Evolutionary conservation across 37 sponge, comb jelly and placozoan species (phyloP).

Genomic region (Crambe crambe): DNA sequence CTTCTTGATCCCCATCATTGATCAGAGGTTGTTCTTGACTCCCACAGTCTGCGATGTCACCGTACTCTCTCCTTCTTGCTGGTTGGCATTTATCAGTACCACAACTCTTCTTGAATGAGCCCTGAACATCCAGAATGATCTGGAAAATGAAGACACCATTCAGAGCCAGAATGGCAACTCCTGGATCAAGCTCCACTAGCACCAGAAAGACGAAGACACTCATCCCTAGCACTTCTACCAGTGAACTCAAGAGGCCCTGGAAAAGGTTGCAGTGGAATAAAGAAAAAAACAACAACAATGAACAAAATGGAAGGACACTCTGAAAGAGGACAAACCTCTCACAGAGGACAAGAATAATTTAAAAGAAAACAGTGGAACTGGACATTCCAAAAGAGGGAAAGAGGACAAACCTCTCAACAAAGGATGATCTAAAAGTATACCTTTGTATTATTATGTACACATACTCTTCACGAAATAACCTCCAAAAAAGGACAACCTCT

Average conservation of each 20-base stretch:
- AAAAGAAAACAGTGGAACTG: too few species aligned
- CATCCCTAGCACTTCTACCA: conserved; percentile 47
- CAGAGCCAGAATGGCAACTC: conserved; percentile 34
- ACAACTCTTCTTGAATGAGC: not conserved
- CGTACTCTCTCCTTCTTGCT: not conserved
- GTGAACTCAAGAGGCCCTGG: conserved; percentile 34
- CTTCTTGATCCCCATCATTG: not conserved
- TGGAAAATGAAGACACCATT: conserved; percentile 49
- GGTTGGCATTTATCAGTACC: not conserved
- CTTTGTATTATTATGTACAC: too few species aligned
- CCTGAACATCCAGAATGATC: conserved; percentile 13
- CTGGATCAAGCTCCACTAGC: conserved; percentile 38
- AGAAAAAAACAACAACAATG: not conserved
- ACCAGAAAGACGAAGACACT: conserved; percentile 43
- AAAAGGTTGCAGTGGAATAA: not conserved
- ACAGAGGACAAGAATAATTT: too few species aligned
- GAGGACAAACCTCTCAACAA: too few species aligned
- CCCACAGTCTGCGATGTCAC: not conserved
- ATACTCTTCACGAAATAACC: too few species aligned
- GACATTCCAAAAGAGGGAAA: too few species aligned
- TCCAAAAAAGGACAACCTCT: too few species aligned
- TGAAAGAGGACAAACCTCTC: too few species aligned
- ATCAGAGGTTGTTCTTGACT: not conserved
- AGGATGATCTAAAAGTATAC: too few species aligned
- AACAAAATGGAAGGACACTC: too few species aligned